A percentile compares a stretch with the other conserved stretches of the same genome.
Evolutionary conservation across 1,140 invertebrate genomes (phyloP).

Genomic region (Ceratitis capitata): DNA sequence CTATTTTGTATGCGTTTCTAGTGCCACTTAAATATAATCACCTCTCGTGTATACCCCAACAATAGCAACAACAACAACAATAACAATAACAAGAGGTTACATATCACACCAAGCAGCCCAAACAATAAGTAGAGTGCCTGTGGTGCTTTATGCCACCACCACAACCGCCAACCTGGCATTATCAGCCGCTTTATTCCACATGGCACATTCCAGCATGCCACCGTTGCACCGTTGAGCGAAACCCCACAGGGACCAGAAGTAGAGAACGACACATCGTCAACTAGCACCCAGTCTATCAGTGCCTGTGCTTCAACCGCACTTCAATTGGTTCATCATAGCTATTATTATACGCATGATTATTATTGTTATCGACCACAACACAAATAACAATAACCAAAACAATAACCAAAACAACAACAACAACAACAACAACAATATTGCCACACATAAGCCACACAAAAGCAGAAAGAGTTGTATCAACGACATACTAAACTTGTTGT

Average conservation of each 20-base stretch:
- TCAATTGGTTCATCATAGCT: slow-evolving; percentile 34
- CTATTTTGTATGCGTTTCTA: slow-evolving; percentile 6
- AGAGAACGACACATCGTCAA: slow-evolving; percentile 8
- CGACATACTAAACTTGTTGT: background rate
- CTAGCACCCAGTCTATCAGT: too few relatives aligned
- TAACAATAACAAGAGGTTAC: background rate
- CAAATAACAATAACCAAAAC: too few relatives aligned
- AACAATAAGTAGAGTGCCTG: slow-evolving; percentile 26
- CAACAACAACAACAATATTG: background rate
- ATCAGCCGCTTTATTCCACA: background rate
- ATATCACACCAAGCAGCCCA: background rate
- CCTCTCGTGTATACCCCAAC: background rate
- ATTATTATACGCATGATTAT: slow-evolving; percentile 37
- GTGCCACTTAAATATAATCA: slow-evolving; percentile 33
- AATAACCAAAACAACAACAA: slow-evolving; percentile 1
- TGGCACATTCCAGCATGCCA: slow-evolving; percentile 28
- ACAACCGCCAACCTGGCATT: background rate
- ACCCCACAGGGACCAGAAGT: background rate
- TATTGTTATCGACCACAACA: slow-evolving; percentile 11
- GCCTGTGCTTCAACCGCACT: background rate
- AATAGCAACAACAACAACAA: background rate
- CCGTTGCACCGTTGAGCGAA: background rate
- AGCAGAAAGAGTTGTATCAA: slow-evolving; percentile 20
- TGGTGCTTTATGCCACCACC: slow-evolving; percentile 17
- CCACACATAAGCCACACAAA: background rate